These are phyloP conservation scores for Helicolenus hilgendorfi DNA, from an alignment of 2,797 vertebrate genomes.

Conservation along the genomic window DNA sequence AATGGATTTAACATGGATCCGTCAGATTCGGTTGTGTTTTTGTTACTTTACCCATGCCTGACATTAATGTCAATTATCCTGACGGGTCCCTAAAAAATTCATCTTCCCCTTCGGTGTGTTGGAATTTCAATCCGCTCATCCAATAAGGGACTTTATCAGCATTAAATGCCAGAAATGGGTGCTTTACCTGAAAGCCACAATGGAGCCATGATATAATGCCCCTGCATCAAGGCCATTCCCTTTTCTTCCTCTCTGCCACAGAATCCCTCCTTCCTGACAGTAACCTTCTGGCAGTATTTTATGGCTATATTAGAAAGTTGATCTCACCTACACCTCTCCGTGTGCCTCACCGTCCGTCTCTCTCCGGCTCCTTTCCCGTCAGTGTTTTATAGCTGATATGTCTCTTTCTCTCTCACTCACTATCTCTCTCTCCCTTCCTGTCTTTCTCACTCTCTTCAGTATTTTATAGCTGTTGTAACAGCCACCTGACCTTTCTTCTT, in stretches of 20 bases:
- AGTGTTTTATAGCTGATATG: constrained; percentile 43
- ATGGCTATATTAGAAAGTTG: constrained; percentile 60
- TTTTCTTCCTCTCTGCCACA: constrained; percentile 3
- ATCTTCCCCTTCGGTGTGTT: neutral
- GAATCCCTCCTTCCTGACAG: constrained; percentile 30
- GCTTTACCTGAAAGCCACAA: constrained; percentile 28
- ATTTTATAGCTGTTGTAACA: constrained; percentile 82
- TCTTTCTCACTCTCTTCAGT: constrained; percentile 41
- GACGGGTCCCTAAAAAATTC: neutral
- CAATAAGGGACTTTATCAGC: neutral
- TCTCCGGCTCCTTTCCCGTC: constrained; percentile 25
- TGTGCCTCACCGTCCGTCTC: constrained; percentile 24
- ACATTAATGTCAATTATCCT: neutral
- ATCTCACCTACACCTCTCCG: constrained; percentile 46
- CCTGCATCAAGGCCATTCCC: neutral
- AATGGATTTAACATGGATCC: neutral
- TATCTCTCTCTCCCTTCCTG: neutral
- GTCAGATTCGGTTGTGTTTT: neutral
- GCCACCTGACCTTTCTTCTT: constrained; percentile 83
- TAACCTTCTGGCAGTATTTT: constrained; percentile 64
- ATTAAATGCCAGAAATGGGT: constrained; percentile 33
- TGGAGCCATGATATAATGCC: constrained; percentile 16
- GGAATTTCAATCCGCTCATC: neutral
- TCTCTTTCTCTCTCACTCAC: neutral
- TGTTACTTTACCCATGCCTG: neutral